Base-by-base conservation (phyloP, 2,113 vertebrate genomes). In the Phycodurus eques region DNA sequence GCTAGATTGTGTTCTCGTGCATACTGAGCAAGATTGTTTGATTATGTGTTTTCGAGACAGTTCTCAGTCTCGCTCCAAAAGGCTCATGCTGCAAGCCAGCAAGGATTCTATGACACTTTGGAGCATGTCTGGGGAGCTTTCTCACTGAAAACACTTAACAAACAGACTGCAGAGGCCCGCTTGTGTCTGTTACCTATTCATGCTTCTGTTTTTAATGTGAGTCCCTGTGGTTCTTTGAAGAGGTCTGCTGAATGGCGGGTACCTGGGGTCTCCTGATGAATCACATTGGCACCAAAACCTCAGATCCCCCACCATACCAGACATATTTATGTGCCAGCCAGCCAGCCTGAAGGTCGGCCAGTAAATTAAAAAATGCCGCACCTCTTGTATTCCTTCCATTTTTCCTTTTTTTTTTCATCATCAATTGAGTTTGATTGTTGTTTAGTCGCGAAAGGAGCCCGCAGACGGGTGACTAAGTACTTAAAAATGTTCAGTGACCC, bases 131-230 rank as follows among this genome's bases (percentile, higher is more conserved):
- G 80, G 80, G 76, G 77, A 81, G 74, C 20, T 73, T 87, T 85
- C 84, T 81, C 79, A 87, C 83, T 77, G 76, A 90, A 92, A 89
- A 89, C 87, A 89, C 82, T 91, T 74, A 92, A 89, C 90, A 90
- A 92, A 89, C 90, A 90, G 78, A 88, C 86, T 90, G 78, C 68
- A 71, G 66, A 81, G 82, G 76, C 51, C 67, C 43, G 70, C 67
- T 67, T 78, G 75, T 27, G 76, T 70, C 68, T 75, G 81, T 82
- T 84, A 70, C 74, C 63, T 17, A 75, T 76, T 80, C 72, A 33
- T 68, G 62, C 67, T 76, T 70, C 67, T 79, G 67, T 66, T 69
- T 77, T 61, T 79, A 64, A 56, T 70, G 67, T 47, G 67, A 69
- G 74, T 76, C 33, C 0, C 54, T 82, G 33, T 33, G 65, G 72